A percentile compares a stretch with the other conserved stretches of the same genome.
Evolutionary conservation across 2,888 invertebrate species (phyloP).

Genomic region (Gnatocerus cornutus): DNA sequence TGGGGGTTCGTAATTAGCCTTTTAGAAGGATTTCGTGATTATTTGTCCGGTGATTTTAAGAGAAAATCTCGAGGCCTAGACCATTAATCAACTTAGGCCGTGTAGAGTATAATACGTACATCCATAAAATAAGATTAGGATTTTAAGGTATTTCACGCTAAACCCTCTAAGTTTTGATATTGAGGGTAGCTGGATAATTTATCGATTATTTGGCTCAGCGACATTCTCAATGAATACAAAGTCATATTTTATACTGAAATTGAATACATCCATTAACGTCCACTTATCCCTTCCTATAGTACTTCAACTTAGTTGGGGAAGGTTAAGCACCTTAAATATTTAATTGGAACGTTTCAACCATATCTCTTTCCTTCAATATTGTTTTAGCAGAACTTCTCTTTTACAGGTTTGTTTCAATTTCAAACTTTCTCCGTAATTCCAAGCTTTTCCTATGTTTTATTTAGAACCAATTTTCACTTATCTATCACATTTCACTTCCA

Average conservation of each 20-base stretch:
- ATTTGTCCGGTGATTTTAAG: conserved; percentile 48
- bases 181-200: conserved; percentile 30
- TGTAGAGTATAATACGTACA: conserved; percentile 45
- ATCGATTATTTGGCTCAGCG: conserved; percentile 41
- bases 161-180: conserved; percentile 36
- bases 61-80: conserved; percentile 44
- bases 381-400: conserved; percentile 35
- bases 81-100: conserved; percentile 46
- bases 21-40: conserved; percentile 47
- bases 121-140: conserved; percentile 48
- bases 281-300: conserved; percentile 40
- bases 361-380: conserved; percentile 42
- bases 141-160: conserved; percentile 41
- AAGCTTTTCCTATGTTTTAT: conserved; percentile 27
- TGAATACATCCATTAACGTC: conserved; percentile 45
- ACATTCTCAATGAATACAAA: conserved; percentile 41
- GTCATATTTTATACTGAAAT: conserved; percentile 46
- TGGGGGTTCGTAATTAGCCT: conserved; percentile 48
- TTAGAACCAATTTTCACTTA: conserved; percentile 38
- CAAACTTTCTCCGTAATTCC: conserved; percentile 33
- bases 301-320: conserved; percentile 34
- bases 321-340: conserved; percentile 47
- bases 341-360: conserved; percentile 43
- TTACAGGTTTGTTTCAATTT: conserved; percentile 39
- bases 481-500: conserved; percentile 37